A percentile compares a stretch with the other conserved stretches of the same genome.
Conservation (phyloP, 2,797 vertebrate species). For the Cirrhinus molitorella region DNA sequence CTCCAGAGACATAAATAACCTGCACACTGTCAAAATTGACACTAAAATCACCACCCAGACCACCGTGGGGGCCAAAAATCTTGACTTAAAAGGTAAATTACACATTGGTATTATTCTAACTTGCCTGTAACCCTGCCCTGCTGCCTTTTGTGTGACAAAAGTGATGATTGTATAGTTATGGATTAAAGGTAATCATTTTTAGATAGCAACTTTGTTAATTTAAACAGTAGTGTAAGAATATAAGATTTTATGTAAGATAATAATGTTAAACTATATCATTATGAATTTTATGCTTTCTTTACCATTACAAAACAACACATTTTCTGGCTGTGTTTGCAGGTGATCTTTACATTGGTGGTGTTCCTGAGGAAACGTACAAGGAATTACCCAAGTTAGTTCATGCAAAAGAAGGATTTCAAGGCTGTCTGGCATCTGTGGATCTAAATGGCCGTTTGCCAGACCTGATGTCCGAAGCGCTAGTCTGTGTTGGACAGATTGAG, state of each 20-base stretch:
- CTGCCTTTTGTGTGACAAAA: not conserved
- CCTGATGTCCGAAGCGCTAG: slow-evolving; percentile 93
- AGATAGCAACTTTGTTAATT: too few relatives aligned
- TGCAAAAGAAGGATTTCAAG: slow-evolving; percentile 96
- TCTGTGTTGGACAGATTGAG: slow-evolving; percentile 96
- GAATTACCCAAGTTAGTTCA: slow-evolving; percentile 95
- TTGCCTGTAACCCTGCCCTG: not conserved
- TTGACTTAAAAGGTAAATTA: slow-evolving; percentile 92
- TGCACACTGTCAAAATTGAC: slow-evolving; percentile 97
- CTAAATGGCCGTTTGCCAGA: slow-evolving; percentile 95
- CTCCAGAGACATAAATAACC: slow-evolving; percentile 95
- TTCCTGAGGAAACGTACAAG: slow-evolving; percentile 94
- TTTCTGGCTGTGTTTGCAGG: slow-evolving; percentile 75
- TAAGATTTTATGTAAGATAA: too few relatives aligned
- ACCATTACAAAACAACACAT: too few relatives aligned
- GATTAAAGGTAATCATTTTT: too few relatives aligned
- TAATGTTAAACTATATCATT: too few relatives aligned
- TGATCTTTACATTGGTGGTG: slow-evolving; percentile 92
- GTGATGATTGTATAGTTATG: not conserved
- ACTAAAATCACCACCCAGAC: slow-evolving; percentile 96
- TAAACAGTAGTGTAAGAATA: too few relatives aligned
- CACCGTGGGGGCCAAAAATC: slow-evolving; percentile 93
- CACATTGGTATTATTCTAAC: not conserved
- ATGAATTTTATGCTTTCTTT: not conserved
- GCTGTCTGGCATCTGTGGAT: slow-evolving; percentile 94